Evolutionary conservation across 2,797 vertebrate species (phyloP).

Genomic region (Echeneis naucrates): DNA sequence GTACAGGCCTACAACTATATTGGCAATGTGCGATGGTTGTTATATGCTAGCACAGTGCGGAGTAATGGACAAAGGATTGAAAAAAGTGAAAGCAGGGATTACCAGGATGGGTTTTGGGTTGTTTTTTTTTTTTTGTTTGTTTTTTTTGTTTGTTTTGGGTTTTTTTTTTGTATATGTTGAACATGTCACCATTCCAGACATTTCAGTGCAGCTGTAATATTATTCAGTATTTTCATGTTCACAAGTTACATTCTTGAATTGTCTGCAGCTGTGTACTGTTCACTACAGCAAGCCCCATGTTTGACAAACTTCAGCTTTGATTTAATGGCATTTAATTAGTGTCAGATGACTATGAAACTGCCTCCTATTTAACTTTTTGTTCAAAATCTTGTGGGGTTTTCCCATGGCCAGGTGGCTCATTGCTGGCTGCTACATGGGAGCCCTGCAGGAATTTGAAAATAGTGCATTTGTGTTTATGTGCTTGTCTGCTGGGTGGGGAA

Average conservation of each 20-base stretch:
- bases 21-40: constrained; percentile 12
- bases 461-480: neutral
- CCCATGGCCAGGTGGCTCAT: constrained; percentile 55
- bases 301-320: constrained; percentile 38
- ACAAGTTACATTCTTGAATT: neutral
- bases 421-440: constrained; percentile 32
- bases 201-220: neutral
- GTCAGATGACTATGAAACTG: constrained; percentile 36
- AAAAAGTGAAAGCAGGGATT: constrained; percentile 42
- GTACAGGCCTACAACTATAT: constrained; percentile 35
- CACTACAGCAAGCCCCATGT: constrained; percentile 13
- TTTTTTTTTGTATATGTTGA: neutral
- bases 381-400: constrained; percentile 49
- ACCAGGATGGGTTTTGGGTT: too few relatives aligned
- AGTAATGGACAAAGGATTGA: neutral
- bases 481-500: too few relatives aligned
- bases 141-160: too few relatives aligned
- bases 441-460: constrained; percentile 36
- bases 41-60: neutral
- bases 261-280: neutral
- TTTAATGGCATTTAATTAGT: constrained; percentile 51
- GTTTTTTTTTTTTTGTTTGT: too few relatives aligned
- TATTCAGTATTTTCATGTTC: neutral
- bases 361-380: constrained; percentile 25
- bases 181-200: neutral